A percentile compares a stretch with the other conserved stretches of the same genome.
Evolutionary conservation across 1,140 invertebrate genomes (phyloP).

Genomic region (Zaprionus nigranus): DNA sequence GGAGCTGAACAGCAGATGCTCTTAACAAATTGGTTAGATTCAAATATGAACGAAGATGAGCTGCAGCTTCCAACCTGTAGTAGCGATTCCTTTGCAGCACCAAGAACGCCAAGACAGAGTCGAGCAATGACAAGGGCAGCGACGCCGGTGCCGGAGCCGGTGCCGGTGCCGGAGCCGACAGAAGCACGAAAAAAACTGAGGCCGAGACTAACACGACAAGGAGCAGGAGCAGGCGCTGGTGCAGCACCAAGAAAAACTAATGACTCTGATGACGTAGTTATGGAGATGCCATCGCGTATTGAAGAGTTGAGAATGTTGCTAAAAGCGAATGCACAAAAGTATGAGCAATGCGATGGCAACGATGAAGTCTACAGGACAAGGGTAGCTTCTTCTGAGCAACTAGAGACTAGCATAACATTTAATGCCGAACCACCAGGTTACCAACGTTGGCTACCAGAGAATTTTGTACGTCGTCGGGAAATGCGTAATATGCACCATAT

Average conservation of each 20-base stretch:
- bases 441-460: slow-evolving; percentile 11
- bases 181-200: not conserved
- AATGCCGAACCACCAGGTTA: not conserved
- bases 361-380: not conserved
- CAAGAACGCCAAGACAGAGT: not conserved
- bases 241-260: not conserved
- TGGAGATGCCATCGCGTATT: not conserved
- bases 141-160: not conserved
- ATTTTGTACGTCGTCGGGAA: slow-evolving; percentile 18
- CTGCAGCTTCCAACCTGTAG: not conserved
- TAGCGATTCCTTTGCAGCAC: slow-evolving; percentile 9
- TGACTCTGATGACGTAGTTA: not conserved
- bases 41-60: not conserved
- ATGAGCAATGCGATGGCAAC: not conserved
- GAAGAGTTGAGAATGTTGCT: not conserved
- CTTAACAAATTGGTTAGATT: not conserved
- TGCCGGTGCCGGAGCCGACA: not conserved
- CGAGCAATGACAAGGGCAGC: not conserved
- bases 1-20: not conserved
- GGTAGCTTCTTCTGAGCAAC: no score
- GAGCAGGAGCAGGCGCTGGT: not conserved
- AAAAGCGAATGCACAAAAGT: not conserved
- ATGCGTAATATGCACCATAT: not conserved
- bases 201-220: not conserved
- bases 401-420: not conserved